phyloP scores from a whole-genome alignment of 2,797 vertebrate species.

The Anniella stebbinsi region DNA sequence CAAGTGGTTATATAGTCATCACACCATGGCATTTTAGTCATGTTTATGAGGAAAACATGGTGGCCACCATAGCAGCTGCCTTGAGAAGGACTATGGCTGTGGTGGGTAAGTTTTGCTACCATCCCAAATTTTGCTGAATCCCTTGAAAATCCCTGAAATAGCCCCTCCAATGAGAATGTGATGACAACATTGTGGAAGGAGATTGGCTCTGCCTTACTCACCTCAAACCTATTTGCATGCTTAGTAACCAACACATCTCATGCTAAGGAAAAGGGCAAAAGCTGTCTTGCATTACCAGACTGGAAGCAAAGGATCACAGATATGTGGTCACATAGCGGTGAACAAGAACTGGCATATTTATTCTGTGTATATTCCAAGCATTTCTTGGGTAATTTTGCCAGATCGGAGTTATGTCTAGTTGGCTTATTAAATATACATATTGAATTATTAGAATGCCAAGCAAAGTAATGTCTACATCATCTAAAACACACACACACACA shows the following conservation, averaged over 20 bases:
- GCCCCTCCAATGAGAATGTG: background rate
- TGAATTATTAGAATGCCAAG: background rate
- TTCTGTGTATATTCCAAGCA: background rate
- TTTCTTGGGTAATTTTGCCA: background rate
- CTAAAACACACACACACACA: too few relatives aligned
- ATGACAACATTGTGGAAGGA: too few relatives aligned
- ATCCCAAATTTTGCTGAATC: background rate
- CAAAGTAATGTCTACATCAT: background rate
- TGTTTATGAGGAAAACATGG: background rate
- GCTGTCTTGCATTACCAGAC: background rate
- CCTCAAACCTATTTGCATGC: background rate
- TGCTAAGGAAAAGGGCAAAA: background rate
- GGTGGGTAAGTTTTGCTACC: background rate
- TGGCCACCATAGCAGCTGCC: background rate
- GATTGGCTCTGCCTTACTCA: background rate
- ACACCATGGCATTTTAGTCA: background rate
- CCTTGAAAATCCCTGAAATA: background rate
- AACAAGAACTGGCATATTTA: background rate
- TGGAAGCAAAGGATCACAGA: background rate
- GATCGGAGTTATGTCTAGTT: background rate
- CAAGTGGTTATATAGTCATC: background rate
- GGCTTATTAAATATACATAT: slow-evolving; percentile 8
- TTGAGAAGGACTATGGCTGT: background rate
- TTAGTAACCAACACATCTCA: background rate
- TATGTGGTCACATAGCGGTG: background rate